A percentile compares a stretch with the other conserved stretches of the same genome.
Evolutionary conservation across 1,140 invertebrate genomes (phyloP).

Genomic region (Brachionus paranguensis): DNA sequence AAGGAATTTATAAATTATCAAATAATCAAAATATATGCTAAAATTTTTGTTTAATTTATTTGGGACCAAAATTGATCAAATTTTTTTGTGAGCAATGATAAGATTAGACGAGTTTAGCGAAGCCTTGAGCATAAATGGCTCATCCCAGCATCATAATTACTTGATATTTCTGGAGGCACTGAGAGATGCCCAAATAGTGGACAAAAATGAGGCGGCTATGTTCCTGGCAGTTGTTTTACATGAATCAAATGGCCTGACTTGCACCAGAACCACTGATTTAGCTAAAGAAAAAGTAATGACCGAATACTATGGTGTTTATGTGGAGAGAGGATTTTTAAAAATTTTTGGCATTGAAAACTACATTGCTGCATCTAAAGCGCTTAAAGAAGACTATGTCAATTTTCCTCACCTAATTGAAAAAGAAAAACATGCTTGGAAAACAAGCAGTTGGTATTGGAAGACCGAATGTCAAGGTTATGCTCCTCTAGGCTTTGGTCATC

Average conservation of each 20-base stretch:
- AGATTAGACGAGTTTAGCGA: background rate
- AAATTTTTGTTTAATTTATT: background rate
- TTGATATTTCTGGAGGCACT: background rate
- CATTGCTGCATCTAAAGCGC: background rate
- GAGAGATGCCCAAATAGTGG: background rate
- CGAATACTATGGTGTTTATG: background rate
- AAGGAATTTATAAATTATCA: no score
- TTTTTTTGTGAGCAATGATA: background rate
- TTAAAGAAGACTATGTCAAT: background rate
- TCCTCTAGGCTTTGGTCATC: background rate
- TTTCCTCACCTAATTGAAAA: background rate
- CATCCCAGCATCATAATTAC: background rate
- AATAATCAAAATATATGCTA: no score
- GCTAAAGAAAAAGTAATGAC: background rate
- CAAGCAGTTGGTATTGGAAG: background rate
- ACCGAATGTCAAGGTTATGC: background rate
- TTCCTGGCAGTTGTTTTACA: background rate
- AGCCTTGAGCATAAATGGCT: background rate
- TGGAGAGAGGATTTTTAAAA: background rate
- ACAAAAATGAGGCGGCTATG: background rate
- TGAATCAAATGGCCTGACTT: background rate
- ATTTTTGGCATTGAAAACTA: background rate
- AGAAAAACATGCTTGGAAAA: background rate
- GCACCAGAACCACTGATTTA: background rate
- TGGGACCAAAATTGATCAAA: background rate